A percentile compares a stretch with the other conserved stretches of the same genome.
phyloP scores from a whole-genome alignment of 2,888 invertebrate species.

The Stramonita haemastoma region DNA sequence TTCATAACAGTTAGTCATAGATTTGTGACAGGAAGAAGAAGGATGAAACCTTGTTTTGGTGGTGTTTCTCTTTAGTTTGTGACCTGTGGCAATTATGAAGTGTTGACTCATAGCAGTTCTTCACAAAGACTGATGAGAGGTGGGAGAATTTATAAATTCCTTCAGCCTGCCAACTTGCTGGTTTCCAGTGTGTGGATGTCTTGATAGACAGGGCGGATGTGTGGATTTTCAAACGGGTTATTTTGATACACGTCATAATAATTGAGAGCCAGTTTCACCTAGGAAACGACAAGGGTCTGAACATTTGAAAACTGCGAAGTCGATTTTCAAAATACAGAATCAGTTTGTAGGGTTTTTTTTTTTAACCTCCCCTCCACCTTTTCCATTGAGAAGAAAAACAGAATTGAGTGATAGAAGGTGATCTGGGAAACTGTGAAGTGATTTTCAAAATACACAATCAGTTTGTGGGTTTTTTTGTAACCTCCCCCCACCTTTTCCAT shows the following conservation, averaged over 20 bases:
- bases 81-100: not conserved
- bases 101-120: too few relatives aligned
- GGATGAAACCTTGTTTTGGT: not conserved
- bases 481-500: too few relatives aligned
- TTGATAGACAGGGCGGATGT: not conserved
- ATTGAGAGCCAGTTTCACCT: too few relatives aligned
- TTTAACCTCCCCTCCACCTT: too few relatives aligned
- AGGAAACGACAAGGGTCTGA: not conserved
- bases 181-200: not conserved
- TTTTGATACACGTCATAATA: too few relatives aligned
- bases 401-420: not conserved
- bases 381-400: not conserved
- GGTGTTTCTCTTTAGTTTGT: not conserved
- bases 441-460: too few relatives aligned
- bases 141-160: not conserved
- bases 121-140: not conserved
- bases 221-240: too few relatives aligned
- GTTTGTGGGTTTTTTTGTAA: too few relatives aligned
- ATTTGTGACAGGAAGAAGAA: not conserved
- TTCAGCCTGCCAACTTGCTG: not conserved
- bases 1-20: not conserved
- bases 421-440: not conserved
- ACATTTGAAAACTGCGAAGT: not conserved
- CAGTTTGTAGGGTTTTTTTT: too few relatives aligned
- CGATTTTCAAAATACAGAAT: too few relatives aligned